Evolutionary conservation across 2,888 invertebrate genomes (phyloP).

Genomic region (Strigamia crassipes): DNA sequence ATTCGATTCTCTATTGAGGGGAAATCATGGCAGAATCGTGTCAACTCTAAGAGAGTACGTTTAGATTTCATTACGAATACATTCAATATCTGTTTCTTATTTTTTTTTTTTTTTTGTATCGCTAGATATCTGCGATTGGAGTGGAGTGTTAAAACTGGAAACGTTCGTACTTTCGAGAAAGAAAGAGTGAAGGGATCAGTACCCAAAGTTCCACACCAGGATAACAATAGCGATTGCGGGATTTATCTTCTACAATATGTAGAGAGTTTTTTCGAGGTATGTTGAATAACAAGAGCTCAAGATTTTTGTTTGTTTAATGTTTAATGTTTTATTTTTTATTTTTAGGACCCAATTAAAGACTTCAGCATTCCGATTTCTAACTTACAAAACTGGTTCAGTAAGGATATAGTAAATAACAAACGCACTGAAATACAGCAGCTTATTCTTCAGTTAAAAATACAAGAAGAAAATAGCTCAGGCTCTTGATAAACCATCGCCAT

Average conservation of each 20-base stretch:
- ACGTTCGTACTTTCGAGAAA: slow-evolving; percentile 71
- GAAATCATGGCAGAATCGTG: slow-evolving; percentile 80
- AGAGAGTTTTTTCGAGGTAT: slow-evolving; percentile 89
- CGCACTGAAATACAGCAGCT: slow-evolving; percentile 82
- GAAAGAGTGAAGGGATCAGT: slow-evolving; percentile 82
- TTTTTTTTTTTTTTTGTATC: no score
- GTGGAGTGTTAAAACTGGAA: slow-evolving; percentile 62
- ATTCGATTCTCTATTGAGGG: slow-evolving; percentile 87
- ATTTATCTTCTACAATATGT: slow-evolving; percentile 93
- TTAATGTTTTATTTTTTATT: slow-evolving; percentile 52
- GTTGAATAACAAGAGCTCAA: not conserved
- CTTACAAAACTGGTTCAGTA: slow-evolving; percentile 83
- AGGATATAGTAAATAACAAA: slow-evolving; percentile 80
- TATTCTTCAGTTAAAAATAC: slow-evolving; percentile 74
- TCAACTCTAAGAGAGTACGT: slow-evolving; percentile 85
- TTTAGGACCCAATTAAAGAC: slow-evolving; percentile 79
- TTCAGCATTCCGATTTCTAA: slow-evolving; percentile 82
- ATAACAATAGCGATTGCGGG: slow-evolving; percentile 96
- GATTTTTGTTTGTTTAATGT: not conserved
- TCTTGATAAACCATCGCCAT: not conserved
- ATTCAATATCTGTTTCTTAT: no score
- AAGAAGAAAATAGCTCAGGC: slow-evolving; percentile 60
- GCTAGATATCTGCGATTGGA: slow-evolving; percentile 58
- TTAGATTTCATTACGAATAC: not conserved
- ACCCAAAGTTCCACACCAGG: slow-evolving; percentile 95